A percentile compares a stretch with the other conserved stretches of the same genome.
Evolutionary conservation across 1,140 invertebrate species (phyloP).

Genomic region (Apis mellifera): Amel_HAv3.1 CM009936.2:3998501-3999000

Average conservation of each 20-base stretch:
- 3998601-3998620: background rate
- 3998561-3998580: constrained; percentile 39
- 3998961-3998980: too few relatives aligned
- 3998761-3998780: background rate
- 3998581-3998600: background rate
- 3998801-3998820: too few relatives aligned
- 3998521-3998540: constrained; percentile 66
- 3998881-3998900: too few relatives aligned
- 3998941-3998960: too few relatives aligned
- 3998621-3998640: constrained; percentile 19
- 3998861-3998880: too few relatives aligned
- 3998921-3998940: too few relatives aligned
- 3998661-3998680: too few relatives aligned
- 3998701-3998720: background rate
- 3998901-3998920: too few relatives aligned
- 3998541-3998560: constrained; percentile 32
- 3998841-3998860: too few relatives aligned
- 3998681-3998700: background rate
- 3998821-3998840: too few relatives aligned
- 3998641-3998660: background rate
- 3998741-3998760: background rate
- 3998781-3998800: background rate
- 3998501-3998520: constrained; percentile 65
- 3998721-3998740: background rate
- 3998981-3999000: too few relatives aligned